A percentile compares a stretch with the other conserved stretches of the same genome.
phyloP scores from a whole-genome alignment of 1,140 invertebrate species.

The Idris sp. region DNA sequence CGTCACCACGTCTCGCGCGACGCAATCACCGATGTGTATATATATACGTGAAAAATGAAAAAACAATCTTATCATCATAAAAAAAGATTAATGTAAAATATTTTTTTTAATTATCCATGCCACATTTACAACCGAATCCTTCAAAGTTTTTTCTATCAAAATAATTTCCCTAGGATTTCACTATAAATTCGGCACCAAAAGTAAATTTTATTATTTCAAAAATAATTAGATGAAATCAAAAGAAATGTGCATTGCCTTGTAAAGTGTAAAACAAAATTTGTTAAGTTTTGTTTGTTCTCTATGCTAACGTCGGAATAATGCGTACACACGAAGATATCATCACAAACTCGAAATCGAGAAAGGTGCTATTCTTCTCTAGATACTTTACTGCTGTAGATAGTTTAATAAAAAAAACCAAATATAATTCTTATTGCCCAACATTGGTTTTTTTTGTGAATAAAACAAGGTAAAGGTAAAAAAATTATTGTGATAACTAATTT shows the following conservation, averaged over 20 bases:
- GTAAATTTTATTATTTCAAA: slow-evolving; percentile 17
- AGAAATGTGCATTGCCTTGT: slow-evolving; percentile 39
- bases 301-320: slow-evolving; percentile 18
- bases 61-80: slow-evolving; percentile 8
- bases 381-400: slow-evolving; percentile 60
- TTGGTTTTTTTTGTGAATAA: slow-evolving; percentile 12
- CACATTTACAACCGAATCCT: slow-evolving; percentile 20
- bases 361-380: slow-evolving; percentile 59
- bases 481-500: too few relatives aligned
- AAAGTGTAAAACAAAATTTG: slow-evolving; percentile 1
- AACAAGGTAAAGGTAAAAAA: too few relatives aligned
- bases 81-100: too few relatives aligned
- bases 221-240: slow-evolving; percentile 43
- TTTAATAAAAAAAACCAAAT: slow-evolving; percentile 49
- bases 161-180: too few relatives aligned
- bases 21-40: slow-evolving; percentile 55
- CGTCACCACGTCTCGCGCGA: slow-evolving; percentile 73
- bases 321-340: slow-evolving; percentile 39
- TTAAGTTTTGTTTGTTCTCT: slow-evolving; percentile 33
- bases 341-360: slow-evolving; percentile 50
- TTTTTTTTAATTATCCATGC: too few relatives aligned
- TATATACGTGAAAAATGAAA: not conserved
- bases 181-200: slow-evolving; percentile 8
- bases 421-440: slow-evolving; percentile 52
- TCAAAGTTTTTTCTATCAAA: too few relatives aligned